A percentile compares a stretch with the other conserved stretches of the same genome.
Conservation (phyloP, 2,113 vertebrate genomes). For the Epinephelus moara region DNA sequence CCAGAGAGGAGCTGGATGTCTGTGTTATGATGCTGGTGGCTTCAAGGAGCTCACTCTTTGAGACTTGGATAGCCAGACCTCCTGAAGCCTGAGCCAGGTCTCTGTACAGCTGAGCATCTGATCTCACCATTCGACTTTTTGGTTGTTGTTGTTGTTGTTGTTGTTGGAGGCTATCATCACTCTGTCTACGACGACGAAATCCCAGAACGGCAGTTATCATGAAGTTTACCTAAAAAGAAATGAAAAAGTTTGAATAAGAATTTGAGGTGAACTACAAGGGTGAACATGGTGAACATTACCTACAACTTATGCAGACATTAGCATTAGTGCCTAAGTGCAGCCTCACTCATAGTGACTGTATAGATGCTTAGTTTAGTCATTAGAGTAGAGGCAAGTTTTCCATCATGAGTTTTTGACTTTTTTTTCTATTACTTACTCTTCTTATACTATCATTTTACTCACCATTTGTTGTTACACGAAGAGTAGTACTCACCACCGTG, state of each 20-base stretch:
- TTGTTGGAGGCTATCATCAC: background rate
- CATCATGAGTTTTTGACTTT: background rate
- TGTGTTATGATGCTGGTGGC: slow-evolving; percentile 65
- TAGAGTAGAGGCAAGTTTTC: background rate
- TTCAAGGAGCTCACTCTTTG: slow-evolving; percentile 41
- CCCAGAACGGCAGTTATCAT: slow-evolving; percentile 47
- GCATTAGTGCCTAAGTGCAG: background rate
- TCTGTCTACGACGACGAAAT: slow-evolving; percentile 27
- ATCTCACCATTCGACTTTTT: background rate
- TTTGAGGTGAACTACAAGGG: too few relatives aligned
- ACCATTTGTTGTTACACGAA: too few relatives aligned
- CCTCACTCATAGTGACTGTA: background rate
- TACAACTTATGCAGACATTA: background rate
- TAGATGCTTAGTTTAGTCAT: too few relatives aligned
- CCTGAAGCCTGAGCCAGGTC: slow-evolving; percentile 76
- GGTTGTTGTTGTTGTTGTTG: background rate
- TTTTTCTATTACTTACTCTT: background rate
- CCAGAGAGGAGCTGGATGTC: slow-evolving; percentile 61
- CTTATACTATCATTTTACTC: background rate
- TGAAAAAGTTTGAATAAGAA: background rate
- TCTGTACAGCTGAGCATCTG: slow-evolving; percentile 65
- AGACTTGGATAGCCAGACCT: slow-evolving; percentile 70
- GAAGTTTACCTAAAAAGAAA: slow-evolving; percentile 72
- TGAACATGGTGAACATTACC: background rate
- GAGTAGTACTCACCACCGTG: slow-evolving; percentile 56